Conservation (phyloP, 2,113 vertebrate species). For the Petroica traversi region DNA sequence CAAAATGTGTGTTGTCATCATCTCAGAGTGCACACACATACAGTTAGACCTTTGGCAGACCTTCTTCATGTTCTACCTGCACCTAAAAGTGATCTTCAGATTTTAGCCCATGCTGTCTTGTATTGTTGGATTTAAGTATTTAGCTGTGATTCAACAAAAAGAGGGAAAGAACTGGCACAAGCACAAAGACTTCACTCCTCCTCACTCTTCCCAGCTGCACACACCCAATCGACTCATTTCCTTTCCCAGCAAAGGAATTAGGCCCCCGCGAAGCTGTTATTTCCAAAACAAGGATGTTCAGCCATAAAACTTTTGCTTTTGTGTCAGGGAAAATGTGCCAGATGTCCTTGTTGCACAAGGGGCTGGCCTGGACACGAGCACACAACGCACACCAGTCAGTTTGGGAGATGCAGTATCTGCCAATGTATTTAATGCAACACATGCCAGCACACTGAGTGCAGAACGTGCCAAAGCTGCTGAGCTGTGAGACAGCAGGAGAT, state of each 20-base stretch:
- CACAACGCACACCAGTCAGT: rapidly evolving
- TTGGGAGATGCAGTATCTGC: background rate
- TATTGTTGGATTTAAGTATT: background rate
- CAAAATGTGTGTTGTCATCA: constrained; percentile 32
- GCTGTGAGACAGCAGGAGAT: background rate
- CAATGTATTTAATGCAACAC: background rate
- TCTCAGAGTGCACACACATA: background rate
- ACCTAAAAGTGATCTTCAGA: background rate
- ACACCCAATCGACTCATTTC: constrained; percentile 31
- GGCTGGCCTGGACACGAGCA: background rate
- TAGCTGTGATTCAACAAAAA: background rate
- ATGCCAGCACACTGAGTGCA: background rate
- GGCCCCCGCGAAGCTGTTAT: background rate
- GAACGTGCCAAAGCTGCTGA: background rate
- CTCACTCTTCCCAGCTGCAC: constrained; percentile 17
- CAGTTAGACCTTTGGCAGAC: background rate
- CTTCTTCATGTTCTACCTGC: background rate
- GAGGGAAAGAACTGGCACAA: background rate
- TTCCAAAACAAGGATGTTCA: constrained; percentile 36
- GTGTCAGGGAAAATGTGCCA: background rate
- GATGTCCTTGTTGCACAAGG: background rate
- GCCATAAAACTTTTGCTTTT: background rate
- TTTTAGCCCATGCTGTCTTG: background rate
- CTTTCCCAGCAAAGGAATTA: constrained; percentile 21
- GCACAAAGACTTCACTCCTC: background rate